Percentiles rank a stretch among this genome's conserved stretches.
Conservation (phyloP, 2,797 vertebrate species). For the Oreochromis mossambicus region DNA sequence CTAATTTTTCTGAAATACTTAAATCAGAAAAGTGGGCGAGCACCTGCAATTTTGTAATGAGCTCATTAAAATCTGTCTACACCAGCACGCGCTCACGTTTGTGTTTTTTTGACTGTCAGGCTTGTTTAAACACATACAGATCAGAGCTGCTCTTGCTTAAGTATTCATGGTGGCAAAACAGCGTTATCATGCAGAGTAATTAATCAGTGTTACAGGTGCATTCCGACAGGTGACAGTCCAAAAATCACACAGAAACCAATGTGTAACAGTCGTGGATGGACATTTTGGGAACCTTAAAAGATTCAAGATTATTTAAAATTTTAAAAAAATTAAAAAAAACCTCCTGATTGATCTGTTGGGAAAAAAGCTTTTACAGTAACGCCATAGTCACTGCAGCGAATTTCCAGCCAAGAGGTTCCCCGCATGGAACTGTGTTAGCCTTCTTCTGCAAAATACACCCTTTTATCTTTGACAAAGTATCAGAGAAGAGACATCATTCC, state of each 20-base stretch:
- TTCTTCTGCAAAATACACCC: neutral
- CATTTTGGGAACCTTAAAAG: neutral
- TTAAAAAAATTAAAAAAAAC: neutral
- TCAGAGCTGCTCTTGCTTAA: neutral
- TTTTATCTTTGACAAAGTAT: conserved; percentile 44
- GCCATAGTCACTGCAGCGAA: conserved; percentile 34
- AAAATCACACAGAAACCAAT: conserved; percentile 2
- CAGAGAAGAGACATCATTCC: conserved; percentile 7
- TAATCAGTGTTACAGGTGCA: conserved; percentile 27
- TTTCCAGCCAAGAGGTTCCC: conserved; percentile 16
- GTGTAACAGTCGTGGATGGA: neutral
- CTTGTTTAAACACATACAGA: neutral
- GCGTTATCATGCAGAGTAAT: conserved; percentile 16
- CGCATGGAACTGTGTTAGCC: neutral
- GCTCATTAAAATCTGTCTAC: conserved; percentile 35
- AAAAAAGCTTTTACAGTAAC: conserved; percentile 18
- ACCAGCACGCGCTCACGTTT: neutral
- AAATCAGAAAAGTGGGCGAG: conserved; percentile 49
- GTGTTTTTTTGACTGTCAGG: neutral
- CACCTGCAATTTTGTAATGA: conserved; percentile 25
- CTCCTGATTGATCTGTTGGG: neutral
- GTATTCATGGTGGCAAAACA: neutral
- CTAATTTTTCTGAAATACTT: conserved; percentile 37
- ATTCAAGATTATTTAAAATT: neutral
- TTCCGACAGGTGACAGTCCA: conserved; percentile 58